A percentile compares a stretch with the other conserved stretches of the same genome.
Evolutionary conservation across 2,797 vertebrate genomes (phyloP).

Genomic region (Sebastes taczanowskii): DNA sequence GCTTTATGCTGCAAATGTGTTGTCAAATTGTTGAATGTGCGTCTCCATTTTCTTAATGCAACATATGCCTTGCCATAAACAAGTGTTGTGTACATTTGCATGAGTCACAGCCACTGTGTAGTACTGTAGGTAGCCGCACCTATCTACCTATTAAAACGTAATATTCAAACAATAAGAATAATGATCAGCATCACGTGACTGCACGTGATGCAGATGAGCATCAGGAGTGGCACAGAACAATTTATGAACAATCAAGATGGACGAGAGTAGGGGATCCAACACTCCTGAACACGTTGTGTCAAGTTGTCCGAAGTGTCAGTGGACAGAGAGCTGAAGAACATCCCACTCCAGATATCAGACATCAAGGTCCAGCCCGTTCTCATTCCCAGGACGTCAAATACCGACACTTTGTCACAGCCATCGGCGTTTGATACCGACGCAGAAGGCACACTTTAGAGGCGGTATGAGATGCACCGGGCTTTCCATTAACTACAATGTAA

Average conservation of each 20-base stretch:
- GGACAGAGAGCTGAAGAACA: slow-evolving; percentile 38
- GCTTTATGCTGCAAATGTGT: neutral
- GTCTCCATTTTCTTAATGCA: neutral
- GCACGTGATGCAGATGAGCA: neutral
- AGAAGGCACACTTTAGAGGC: too few relatives aligned
- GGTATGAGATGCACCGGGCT: too few relatives aligned
- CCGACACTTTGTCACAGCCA: too few relatives aligned
- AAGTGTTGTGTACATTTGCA: neutral
- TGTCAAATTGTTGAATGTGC: neutral
- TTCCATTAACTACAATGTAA: too few relatives aligned
- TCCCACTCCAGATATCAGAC: slow-evolving; percentile 39
- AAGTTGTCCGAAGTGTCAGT: slow-evolving; percentile 33
- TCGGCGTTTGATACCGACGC: too few relatives aligned
- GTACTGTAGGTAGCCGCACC: neutral
- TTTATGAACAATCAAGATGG: slow-evolving; percentile 12
- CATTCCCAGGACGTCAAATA: too few relatives aligned
- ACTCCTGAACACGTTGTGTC: slow-evolving; percentile 23
- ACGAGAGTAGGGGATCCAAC: neutral
- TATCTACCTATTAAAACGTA: neutral
- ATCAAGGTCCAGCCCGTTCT: neutral
- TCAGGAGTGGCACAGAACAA: slow-evolving; percentile 18
- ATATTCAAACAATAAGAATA: neutral
- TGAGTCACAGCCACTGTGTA: neutral
- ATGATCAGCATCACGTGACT: neutral
- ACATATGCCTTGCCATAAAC: neutral